Evolutionary conservation across 1,140 invertebrate genomes (phyloP).

Genomic region (Drosophila biarmipes): DNA sequence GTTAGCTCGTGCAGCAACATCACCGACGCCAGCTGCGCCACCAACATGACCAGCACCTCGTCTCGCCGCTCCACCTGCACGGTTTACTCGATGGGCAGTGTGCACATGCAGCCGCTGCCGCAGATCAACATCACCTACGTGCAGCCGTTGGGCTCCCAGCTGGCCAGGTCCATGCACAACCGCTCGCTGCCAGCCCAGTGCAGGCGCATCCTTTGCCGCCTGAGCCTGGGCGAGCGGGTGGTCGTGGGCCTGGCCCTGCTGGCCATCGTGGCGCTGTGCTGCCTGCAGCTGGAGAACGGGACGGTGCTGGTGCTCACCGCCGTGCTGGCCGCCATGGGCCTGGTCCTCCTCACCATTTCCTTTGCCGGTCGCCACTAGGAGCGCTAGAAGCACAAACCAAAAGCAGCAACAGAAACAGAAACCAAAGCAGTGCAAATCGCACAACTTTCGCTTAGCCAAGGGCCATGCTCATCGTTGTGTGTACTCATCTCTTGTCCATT

Average conservation of each 20-base stretch:
- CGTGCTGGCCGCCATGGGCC: not conserved
- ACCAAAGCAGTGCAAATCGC: conserved; percentile 4
- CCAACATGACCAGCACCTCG: conserved; percentile 24
- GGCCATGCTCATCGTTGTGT: not conserved
- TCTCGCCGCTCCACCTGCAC: conserved; percentile 36
- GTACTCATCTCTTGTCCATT: conserved; percentile 27
- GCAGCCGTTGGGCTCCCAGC: not conserved
- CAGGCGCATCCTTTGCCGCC: not conserved
- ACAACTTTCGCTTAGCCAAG: not conserved
- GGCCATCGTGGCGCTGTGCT: conserved; percentile 1
- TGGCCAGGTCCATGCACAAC: not conserved
- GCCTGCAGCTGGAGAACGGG: conserved; percentile 1
- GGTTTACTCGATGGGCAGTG: conserved; percentile 26
- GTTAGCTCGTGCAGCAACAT: not conserved
- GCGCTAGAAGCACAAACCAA: too few species aligned
- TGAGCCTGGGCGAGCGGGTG: conserved; percentile 2
- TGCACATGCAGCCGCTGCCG: conserved; percentile 36
- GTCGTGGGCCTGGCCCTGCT: not conserved
- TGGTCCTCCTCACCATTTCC: not conserved
- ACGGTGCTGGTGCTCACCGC: not conserved
- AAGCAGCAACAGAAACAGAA: not conserved
- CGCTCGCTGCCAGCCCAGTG: not conserved
- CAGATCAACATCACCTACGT: conserved; percentile 30
- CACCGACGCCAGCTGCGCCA: conserved; percentile 1
- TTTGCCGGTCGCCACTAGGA: not conserved